Conservation (phyloP, 2,113 vertebrate genomes). For the Hippolais icterina region DNA sequence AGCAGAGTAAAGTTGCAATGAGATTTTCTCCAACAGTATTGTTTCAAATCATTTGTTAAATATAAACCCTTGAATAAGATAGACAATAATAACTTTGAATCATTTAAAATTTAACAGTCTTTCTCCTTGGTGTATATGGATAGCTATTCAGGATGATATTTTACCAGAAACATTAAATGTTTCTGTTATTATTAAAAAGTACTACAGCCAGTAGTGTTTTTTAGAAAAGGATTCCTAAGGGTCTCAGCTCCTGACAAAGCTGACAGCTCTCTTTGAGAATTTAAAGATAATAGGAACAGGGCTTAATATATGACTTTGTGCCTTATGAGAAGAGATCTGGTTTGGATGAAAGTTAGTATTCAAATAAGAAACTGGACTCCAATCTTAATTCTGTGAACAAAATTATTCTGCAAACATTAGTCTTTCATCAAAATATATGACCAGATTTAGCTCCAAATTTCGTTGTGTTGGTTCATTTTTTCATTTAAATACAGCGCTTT, state of each 20-base stretch:
- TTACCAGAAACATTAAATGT: not conserved
- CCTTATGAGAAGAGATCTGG: fast-evolving
- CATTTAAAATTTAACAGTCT: not conserved
- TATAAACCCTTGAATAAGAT: not conserved
- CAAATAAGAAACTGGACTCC: not conserved
- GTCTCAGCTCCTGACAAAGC: not conserved
- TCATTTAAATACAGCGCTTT: not conserved
- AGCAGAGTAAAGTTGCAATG: not conserved
- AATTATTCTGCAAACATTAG: not conserved
- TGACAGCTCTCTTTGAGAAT: not conserved
- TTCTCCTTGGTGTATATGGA: not conserved
- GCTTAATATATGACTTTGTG: not conserved
- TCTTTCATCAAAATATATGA: not conserved
- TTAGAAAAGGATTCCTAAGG: not conserved
- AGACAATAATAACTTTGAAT: not conserved
- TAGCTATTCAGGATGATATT: not conserved
- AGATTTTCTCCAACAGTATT: not conserved
- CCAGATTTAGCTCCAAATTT: not conserved
- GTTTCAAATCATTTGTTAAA: not conserved
- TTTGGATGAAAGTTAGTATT: not conserved
- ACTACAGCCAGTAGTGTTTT: not conserved
- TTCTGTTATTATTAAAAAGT: not conserved
- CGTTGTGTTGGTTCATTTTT: not conserved
- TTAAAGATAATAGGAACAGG: not conserved
- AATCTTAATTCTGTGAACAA: not conserved